Base-by-base conservation (phyloP, 2,888 invertebrate species). In the Arrhopalites spinosus region DNA sequence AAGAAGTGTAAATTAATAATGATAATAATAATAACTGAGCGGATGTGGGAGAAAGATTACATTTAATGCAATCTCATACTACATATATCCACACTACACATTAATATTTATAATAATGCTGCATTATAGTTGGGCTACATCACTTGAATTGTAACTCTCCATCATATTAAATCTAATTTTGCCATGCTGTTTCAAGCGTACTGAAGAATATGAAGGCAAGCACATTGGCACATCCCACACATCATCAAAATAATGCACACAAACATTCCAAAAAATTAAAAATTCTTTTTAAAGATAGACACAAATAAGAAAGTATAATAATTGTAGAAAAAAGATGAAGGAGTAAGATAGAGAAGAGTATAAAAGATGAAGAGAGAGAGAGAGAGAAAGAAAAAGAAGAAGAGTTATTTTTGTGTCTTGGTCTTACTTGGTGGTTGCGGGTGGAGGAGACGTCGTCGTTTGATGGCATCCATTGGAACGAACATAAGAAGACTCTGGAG, bases 401-500 rank as follows among this genome's bases (percentile, higher is more conserved):
- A 27, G 43, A 72, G 72, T 45, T 30, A 43, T 59, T 23, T 59
- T 25, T 25, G 66, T 23, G 43, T 45, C 72, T n/a, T 70, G 56
- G 56, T 63, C 76, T 73, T 72, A 73, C 73, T 63, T 69, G 76
- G 79, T 76, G 79, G 77, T 76, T 78, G 78, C 74, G 74, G 78
- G 78, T 78, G 80, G 69, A 74, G 81, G 78, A 75, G 77, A 75
- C 75, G 80, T 66, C 79, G 80, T 66, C 79, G 80, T 23, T 78
- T 70, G 81, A 76, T 77, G 80, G 75, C 73, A 76, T 66, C 72
- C 75, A 73, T 75, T 73, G 75, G 76, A 68, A 43, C 79, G 77
- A 63, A 69, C 61, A 73, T 73, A 78, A 73, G 92, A 90, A 85
- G 93, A 91, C 86, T 95, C 94, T 79, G 94, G 94, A 84, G 94